These are phyloP conservation scores for Pachypsylla venusta DNA, from an alignment of 1,140 invertebrate species.

Conservation along the genomic window DNA sequence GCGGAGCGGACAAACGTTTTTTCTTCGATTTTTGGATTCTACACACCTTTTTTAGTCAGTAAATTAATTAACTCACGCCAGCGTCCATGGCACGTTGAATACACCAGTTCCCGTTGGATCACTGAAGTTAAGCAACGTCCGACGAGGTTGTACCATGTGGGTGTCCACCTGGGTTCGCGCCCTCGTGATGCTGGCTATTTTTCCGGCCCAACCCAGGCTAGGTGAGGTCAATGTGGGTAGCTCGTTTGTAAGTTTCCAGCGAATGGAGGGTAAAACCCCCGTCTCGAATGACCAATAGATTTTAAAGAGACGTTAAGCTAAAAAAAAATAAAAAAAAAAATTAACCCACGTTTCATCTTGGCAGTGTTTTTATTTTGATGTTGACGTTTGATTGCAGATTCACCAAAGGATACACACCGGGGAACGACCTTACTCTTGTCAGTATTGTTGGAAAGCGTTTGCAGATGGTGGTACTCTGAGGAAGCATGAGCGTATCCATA, in stretches of 20 bases:
- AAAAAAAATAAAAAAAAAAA: background rate
- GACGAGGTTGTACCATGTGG: too few species aligned
- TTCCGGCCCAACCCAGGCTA: too few species aligned
- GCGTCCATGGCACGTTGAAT: too few species aligned
- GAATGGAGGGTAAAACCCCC: background rate
- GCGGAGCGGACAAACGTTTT: too few species aligned
- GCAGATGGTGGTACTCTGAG: constrained; percentile 93
- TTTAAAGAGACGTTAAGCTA: background rate
- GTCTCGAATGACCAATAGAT: background rate
- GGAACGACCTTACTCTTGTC: constrained; percentile 73
- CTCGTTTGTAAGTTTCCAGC: background rate
- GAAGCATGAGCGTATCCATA: constrained; percentile 95
- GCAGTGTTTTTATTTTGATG: constrained; percentile 29
- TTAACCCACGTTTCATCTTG: constrained; percentile 42
- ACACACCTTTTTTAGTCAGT: too few species aligned
- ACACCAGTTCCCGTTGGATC: too few species aligned
- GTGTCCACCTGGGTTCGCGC: too few species aligned
- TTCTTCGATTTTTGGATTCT: too few species aligned
- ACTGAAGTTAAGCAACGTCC: too few species aligned
- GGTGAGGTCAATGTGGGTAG: background rate
- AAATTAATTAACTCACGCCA: too few species aligned
- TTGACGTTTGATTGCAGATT: constrained; percentile 42
- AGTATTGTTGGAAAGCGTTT: constrained; percentile 97
- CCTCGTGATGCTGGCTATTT: too few species aligned
- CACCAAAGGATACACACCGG: constrained; percentile 78